A percentile compares a stretch with the other conserved stretches of the same genome.
Evolutionary conservation across 2,113 vertebrate genomes (phyloP).

Genomic region (Copsychus sechellarum): DNA sequence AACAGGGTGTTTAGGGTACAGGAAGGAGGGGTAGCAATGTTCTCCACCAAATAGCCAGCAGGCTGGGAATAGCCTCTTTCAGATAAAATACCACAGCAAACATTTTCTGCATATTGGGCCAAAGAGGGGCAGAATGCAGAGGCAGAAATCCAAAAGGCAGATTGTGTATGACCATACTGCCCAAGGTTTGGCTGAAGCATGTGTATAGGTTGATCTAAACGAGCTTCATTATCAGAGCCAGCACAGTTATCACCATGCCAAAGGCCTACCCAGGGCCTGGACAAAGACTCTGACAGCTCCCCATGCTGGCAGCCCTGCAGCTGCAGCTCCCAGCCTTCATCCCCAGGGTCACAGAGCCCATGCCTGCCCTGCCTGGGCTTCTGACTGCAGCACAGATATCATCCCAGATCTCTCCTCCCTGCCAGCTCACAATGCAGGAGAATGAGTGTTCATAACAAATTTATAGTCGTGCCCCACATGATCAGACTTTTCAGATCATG

Average conservation of each 20-base stretch:
- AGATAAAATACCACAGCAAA: not conserved
- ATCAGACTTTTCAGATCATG: not conserved
- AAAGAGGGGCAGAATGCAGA: not conserved
- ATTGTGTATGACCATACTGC: not conserved
- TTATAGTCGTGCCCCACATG: not conserved
- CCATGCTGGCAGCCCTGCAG: not conserved
- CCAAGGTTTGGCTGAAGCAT: not conserved
- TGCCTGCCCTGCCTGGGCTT: not conserved
- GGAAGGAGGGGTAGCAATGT: not conserved
- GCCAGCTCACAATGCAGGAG: not conserved
- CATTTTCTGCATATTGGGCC: not conserved
- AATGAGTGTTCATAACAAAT: not conserved
- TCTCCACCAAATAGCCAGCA: not conserved
- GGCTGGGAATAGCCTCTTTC: not conserved
- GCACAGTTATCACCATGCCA: not conserved
- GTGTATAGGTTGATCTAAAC: not conserved
- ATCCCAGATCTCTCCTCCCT: not conserved
- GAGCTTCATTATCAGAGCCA: not conserved
- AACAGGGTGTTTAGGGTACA: not conserved
- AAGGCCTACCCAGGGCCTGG: rapidly evolving
- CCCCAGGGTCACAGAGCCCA: not conserved
- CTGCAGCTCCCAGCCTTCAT: not conserved
- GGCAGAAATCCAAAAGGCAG: not conserved
- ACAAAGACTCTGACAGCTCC: not conserved
- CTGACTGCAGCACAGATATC: not conserved